These are phyloP conservation scores for Hipposideros armiger DNA, from an alignment of 2,113 vertebrate species.

Conservation along the genomic window DNA sequence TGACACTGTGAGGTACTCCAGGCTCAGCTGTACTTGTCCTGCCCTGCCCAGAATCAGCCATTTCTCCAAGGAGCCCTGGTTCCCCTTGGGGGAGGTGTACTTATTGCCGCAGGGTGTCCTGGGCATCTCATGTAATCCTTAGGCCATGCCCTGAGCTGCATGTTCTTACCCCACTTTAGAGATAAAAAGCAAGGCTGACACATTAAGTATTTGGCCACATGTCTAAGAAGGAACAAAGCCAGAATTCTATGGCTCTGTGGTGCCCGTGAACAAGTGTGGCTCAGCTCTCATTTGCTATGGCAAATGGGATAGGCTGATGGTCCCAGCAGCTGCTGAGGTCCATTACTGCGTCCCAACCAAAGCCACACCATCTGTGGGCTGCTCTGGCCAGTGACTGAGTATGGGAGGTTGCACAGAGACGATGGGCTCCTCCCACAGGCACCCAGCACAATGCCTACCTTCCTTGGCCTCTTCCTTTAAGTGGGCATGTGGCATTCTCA, in stretches of 20 bases:
- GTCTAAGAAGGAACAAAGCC: too few relatives aligned
- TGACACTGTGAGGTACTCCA: too few relatives aligned
- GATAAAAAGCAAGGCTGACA: neutral
- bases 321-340: neutral
- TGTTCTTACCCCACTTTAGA: neutral
- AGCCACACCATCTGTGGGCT: neutral
- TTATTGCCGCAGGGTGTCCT: neutral
- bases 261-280: neutral
- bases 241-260: neutral
- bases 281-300: neutral
- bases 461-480: neutral
- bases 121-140: neutral
- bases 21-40: too few relatives aligned
- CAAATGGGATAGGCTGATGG: neutral
- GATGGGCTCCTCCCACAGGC: neutral
- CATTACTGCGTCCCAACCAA: rapidly evolving
- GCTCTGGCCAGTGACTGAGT: neutral
- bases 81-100: neutral
- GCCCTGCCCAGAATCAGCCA: neutral
- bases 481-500: too few relatives aligned
- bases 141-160: neutral
- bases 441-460: neutral
- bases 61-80: neutral
- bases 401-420: neutral
- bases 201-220: neutral